Conservation (phyloP, 1,140 invertebrate species). For the Nylanderia fulva region DNA sequence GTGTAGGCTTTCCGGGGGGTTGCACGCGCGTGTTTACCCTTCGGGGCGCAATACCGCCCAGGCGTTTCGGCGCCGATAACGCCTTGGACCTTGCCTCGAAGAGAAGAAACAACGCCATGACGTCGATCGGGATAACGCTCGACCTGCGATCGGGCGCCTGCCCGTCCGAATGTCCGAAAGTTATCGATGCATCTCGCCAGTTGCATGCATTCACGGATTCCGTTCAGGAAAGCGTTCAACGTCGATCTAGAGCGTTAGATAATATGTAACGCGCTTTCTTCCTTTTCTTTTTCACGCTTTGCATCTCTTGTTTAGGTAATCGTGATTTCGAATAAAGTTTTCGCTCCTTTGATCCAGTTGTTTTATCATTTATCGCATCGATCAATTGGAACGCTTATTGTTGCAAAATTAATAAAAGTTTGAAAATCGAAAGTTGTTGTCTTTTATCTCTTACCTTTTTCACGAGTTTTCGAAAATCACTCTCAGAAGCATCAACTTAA, state of each 20-base stretch:
- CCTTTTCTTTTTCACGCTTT: too few relatives aligned
- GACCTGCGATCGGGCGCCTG: slow-evolving; percentile 17
- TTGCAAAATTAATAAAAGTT: neutral
- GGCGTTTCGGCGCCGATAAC: slow-evolving; percentile 54
- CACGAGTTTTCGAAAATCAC: slow-evolving; percentile 9
- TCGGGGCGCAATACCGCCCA: slow-evolving; percentile 53
- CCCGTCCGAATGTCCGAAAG: neutral
- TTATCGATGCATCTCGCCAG: slow-evolving; percentile 4
- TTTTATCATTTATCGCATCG: too few relatives aligned
- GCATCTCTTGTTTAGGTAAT: neutral
- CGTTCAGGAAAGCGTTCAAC: slow-evolving; percentile 7
- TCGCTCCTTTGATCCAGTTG: neutral
- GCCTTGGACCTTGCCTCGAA: slow-evolving; percentile 24
- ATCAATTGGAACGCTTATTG: too few relatives aligned
- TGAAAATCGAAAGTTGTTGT: neutral
- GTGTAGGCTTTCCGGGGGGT: slow-evolving; percentile 72
- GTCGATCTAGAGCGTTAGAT: neutral
- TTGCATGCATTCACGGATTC: neutral
- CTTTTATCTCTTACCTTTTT: slow-evolving; percentile 3
- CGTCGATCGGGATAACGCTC: slow-evolving; percentile 32
- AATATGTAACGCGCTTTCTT: neutral
- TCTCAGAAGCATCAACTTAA: slow-evolving; percentile 64
- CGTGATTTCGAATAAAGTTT: neutral
- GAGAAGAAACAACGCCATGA: slow-evolving; percentile 36
- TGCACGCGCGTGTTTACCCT: slow-evolving; percentile 74